phyloP scores from a whole-genome alignment of 1,140 invertebrate species.

The Drusus annulatus region DNA sequence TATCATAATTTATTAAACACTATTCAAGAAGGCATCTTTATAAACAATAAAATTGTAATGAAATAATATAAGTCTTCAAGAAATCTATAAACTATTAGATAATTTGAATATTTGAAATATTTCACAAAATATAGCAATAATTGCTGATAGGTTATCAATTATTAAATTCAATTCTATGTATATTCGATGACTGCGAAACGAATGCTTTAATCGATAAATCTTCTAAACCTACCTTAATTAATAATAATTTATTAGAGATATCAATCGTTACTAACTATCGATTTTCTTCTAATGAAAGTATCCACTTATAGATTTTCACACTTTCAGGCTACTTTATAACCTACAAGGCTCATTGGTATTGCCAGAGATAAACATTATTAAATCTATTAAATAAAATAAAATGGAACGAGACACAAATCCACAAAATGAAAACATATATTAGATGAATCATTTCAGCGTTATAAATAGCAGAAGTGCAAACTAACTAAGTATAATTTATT shows the following conservation, averaged over 20 bases:
- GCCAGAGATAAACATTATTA: constrained; percentile 43
- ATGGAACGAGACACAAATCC: background rate
- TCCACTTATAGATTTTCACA: background rate
- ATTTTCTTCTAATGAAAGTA: background rate
- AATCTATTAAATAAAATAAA: constrained; percentile 7
- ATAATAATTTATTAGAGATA: background rate
- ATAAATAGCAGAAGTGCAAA: background rate
- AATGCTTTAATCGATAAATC: constrained; percentile 4
- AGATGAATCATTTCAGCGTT: too few species aligned
- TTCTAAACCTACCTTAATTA: background rate
- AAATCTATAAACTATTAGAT: background rate
- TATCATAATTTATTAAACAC: too few species aligned
- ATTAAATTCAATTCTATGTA: background rate
- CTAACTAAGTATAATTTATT: constrained; percentile 2
- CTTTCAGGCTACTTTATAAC: constrained; percentile 23
- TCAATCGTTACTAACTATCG: background rate
- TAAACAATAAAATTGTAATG: constrained; percentile 2
- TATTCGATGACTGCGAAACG: constrained; percentile 29
- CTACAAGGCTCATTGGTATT: constrained; percentile 58
- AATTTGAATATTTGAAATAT: too few species aligned
- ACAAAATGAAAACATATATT: too few species aligned
- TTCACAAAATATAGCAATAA: too few species aligned
- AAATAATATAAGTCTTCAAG: background rate
- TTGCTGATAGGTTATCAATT: too few species aligned
- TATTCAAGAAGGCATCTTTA: background rate